phyloP scores from a whole-genome alignment of 2,888 invertebrate species.

The Pterostichus madidus region DNA sequence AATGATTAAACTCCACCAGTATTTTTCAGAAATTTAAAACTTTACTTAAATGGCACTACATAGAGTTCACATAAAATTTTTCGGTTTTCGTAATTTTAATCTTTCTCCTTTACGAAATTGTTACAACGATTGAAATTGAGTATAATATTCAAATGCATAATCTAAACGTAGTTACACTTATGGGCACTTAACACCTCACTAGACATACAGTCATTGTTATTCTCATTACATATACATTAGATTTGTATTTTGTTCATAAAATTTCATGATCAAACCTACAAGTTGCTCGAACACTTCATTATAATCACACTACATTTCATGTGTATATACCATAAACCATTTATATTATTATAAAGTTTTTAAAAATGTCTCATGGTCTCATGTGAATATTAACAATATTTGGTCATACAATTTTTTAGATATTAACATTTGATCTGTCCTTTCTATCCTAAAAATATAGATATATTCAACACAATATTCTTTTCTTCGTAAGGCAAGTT shows the following conservation, averaged over 20 bases:
- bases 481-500: no score
- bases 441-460: no score
- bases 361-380: constrained; percentile 21
- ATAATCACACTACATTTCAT: constrained; percentile 32
- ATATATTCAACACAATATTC: no score
- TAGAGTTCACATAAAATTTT: no score
- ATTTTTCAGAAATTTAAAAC: no score
- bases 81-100: no score
- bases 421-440: no score
- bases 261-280: neutral
- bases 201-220: neutral
- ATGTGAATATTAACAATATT: neutral
- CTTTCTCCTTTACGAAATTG: no score
- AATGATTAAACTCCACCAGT: no score
- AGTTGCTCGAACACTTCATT: constrained; percentile 21
- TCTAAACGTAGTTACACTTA: neutral
- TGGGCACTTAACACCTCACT: neutral
- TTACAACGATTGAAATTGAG: no score
- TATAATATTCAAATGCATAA: neutral
- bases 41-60: no score
- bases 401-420: no score
- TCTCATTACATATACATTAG: neutral
- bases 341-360: neutral
- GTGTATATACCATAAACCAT: constrained; percentile 33
- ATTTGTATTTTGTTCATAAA: constrained; percentile 7